Evolutionary conservation across 1,140 invertebrate species (phyloP).

Genomic region (Matsumurasca onukii): DNA sequence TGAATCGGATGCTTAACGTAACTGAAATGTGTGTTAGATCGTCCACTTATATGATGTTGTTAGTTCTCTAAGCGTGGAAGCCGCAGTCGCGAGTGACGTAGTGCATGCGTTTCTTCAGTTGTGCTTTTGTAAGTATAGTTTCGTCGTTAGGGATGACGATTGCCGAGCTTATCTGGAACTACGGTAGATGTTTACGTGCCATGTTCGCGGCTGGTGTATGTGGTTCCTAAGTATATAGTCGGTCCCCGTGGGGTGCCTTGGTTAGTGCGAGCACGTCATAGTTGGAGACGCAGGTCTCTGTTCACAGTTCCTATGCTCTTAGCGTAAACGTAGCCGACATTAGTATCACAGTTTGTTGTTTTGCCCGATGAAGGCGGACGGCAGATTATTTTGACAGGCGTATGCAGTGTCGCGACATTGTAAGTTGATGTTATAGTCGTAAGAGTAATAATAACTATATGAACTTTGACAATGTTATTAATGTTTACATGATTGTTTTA

Average conservation of each 20-base stretch:
- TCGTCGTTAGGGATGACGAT: conserved; percentile 22
- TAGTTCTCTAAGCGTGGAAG: conserved; percentile 17
- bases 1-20: conserved; percentile 11
- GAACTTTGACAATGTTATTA: conserved; percentile 16
- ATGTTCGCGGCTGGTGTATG: conserved; percentile 29
- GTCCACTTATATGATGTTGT: conserved; percentile 20
- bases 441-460: conserved; percentile 19
- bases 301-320: conserved; percentile 44
- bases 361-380: too few relatives aligned
- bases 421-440: conserved; percentile 20
- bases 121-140: conserved; percentile 28
- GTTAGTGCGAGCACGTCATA: too few relatives aligned
- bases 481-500: conserved; percentile 24
- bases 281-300: conserved; percentile 39
- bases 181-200: background rate
- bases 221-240: conserved; percentile 41
- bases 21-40: conserved; percentile 20
- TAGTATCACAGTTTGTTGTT: too few relatives aligned
- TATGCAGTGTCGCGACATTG: too few relatives aligned
- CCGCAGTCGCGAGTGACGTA: background rate
- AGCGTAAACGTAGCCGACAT: too few relatives aligned
- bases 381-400: too few relatives aligned
- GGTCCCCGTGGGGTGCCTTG: too few relatives aligned
- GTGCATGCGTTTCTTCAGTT: conserved; percentile 26
- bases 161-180: conserved; percentile 40